phyloP scores from a whole-genome alignment of 37 sponge, comb jelly and placozoan species.

The Haliclona indistincta region DNA sequence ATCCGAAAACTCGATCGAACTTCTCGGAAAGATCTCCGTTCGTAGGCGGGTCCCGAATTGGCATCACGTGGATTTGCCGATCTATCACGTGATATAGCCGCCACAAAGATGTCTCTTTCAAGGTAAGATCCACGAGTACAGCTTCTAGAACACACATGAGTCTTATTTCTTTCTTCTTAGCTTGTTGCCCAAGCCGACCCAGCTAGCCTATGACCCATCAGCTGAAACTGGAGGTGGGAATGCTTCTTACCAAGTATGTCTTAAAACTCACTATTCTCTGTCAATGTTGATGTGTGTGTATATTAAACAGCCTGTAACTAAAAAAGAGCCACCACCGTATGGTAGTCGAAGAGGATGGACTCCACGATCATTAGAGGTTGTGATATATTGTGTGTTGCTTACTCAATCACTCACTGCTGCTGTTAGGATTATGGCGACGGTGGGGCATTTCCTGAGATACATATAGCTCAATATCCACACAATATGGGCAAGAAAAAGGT shows the following conservation, averaged over 20 bases:
- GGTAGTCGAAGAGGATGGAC: conserved; percentile 94
- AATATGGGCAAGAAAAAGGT: conserved; percentile 91
- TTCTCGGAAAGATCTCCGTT: too few relatives aligned
- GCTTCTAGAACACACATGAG: background rate
- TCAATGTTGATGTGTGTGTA: background rate
- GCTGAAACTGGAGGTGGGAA: background rate
- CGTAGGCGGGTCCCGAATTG: too few relatives aligned
- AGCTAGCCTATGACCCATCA: conserved; percentile 33
- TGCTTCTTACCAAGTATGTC: background rate
- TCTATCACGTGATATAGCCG: background rate
- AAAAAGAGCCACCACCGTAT: conserved; percentile 90
- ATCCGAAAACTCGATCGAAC: too few relatives aligned
- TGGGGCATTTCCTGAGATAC: conserved; percentile 98
- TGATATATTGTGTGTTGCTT: background rate
- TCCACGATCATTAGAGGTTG: conserved; percentile 76
- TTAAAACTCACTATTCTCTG: background rate
- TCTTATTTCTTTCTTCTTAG: conserved; percentile 5
- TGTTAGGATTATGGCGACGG: conserved; percentile 91
- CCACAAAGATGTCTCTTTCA: conserved; percentile 40
- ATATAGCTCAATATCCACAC: conserved; percentile 92
- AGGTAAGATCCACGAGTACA: conserved; percentile 20
- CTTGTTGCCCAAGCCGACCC: conserved; percentile 56
- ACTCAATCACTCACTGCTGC: background rate
- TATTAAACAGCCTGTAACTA: conserved; percentile 26
- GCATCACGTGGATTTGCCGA: background rate